These are phyloP conservation scores for Abrostola tripartita DNA, from an alignment of 2,888 invertebrate species.

Conservation along the genomic window DNA sequence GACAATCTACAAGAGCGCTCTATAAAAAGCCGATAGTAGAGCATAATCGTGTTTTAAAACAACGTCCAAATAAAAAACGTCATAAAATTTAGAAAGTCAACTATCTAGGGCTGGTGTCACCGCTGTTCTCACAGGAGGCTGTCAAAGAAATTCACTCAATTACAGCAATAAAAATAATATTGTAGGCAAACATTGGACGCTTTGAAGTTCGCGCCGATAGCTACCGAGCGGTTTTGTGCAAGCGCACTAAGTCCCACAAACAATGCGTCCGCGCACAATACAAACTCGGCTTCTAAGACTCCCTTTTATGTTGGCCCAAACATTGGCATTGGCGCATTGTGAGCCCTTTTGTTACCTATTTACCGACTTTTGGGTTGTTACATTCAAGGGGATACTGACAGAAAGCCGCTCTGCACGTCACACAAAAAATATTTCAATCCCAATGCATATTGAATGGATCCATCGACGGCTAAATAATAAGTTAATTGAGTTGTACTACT, in stretches of 20 bases:
- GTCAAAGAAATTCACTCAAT: conserved; percentile 75
- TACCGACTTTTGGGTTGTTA: conserved; percentile 86
- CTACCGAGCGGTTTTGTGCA: conserved; percentile 87
- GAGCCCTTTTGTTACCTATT: conserved; percentile 81
- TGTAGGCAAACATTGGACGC: conserved; percentile 79
- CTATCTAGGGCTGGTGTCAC: conserved; percentile 61
- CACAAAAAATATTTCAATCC: conserved; percentile 71
- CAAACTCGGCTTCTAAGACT: conserved; percentile 76
- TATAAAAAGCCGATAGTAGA: conserved; percentile 44
- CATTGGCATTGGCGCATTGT: conserved; percentile 86
- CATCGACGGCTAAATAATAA: conserved; percentile 69
- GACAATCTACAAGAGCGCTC: conserved; percentile 13
- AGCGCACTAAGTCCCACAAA: conserved; percentile 68
- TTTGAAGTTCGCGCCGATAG: conserved; percentile 79
- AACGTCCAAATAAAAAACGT: conserved; percentile 31
- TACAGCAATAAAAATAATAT: conserved; percentile 87
- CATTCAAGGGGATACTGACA: conserved; percentile 73
- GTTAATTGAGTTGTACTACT: conserved; percentile 62
- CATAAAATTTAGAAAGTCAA: conserved; percentile 79
- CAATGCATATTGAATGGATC: conserved; percentile 66
- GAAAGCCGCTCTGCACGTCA: conserved; percentile 61
- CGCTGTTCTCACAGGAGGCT: conserved; percentile 66
- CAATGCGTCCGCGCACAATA: conserved; percentile 80
- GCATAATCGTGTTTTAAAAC: conserved; percentile 44
- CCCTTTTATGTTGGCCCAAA: conserved; percentile 84